These are phyloP conservation scores for Bacillus rossius DNA, from an alignment of 1,140 invertebrate genomes.

Conservation along the genomic window DNA sequence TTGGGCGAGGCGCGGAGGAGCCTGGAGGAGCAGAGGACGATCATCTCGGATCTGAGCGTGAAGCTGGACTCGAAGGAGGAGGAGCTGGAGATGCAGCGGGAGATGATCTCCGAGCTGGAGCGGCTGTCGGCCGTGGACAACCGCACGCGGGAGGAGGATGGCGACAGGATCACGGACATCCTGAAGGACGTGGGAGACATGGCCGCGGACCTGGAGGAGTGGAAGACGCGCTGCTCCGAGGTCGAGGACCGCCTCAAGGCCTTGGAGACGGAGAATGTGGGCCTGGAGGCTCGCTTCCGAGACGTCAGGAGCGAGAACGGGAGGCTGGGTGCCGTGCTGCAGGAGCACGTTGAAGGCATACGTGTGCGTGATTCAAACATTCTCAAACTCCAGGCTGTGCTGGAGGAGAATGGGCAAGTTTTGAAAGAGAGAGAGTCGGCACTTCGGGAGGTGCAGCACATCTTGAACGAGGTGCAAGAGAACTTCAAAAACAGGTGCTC, in stretches of 20 bases:
- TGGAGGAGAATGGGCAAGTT: not conserved
- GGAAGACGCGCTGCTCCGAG: slow-evolving; percentile 37
- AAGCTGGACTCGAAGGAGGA: slow-evolving; percentile 24
- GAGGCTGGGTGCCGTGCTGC: slow-evolving; percentile 18
- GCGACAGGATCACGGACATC: slow-evolving; percentile 24
- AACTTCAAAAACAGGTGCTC: slow-evolving; percentile 21
- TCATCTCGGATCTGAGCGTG: slow-evolving; percentile 25
- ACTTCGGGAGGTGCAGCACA: not conserved
- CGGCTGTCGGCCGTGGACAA: not conserved
- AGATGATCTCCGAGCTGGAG: slow-evolving; percentile 16
- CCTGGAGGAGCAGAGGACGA: slow-evolving; percentile 28
- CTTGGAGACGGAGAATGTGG: slow-evolving; percentile 19
- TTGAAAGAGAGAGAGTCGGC: slow-evolving; percentile 3
- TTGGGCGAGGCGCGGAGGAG: not conserved
- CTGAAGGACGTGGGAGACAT: slow-evolving; percentile 33
- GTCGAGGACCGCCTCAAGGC: slow-evolving; percentile 31
- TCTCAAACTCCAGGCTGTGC: slow-evolving; percentile 9
- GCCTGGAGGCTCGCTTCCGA: slow-evolving; percentile 15
- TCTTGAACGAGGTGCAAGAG: slow-evolving; percentile 1
- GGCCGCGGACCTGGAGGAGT: slow-evolving; percentile 34
- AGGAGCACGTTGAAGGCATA: slow-evolving; percentile 27
- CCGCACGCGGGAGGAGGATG: slow-evolving; percentile 15
- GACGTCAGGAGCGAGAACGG: slow-evolving; percentile 20
- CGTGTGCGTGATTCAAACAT: slow-evolving; percentile 30
- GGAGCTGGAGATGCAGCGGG: slow-evolving; percentile 14